Percentiles rank a stretch among this genome's conserved stretches.
phyloP scores from a whole-genome alignment of 2,113 vertebrate species.

The Rynchops niger region DNA sequence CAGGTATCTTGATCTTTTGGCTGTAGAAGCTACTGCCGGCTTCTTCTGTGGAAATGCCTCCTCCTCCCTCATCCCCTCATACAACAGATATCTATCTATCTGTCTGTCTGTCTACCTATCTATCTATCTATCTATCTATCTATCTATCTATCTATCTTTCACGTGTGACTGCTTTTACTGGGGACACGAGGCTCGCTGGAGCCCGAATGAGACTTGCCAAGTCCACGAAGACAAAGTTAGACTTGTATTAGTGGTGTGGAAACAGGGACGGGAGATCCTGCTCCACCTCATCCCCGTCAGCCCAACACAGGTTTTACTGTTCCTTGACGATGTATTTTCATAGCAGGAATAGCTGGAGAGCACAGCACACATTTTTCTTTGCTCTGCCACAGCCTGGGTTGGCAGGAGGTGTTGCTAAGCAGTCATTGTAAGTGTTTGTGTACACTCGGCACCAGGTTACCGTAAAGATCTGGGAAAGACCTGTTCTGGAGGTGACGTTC shows the following conservation, averaged over 20 bases:
- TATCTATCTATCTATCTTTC: not conserved
- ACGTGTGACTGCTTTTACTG: not conserved
- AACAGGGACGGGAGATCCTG: not conserved
- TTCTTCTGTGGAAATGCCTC: not conserved
- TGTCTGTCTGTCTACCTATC: no score
- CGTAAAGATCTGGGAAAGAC: not conserved
- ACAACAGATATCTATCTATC: no score
- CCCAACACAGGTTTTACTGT: not conserved
- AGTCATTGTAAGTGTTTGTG: constrained; percentile 52
- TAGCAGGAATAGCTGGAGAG: not conserved
- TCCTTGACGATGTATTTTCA: not conserved
- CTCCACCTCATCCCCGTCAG: not conserved
- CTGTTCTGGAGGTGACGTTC: not conserved
- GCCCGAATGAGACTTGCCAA: not conserved
- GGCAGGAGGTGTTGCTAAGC: constrained; percentile 62
- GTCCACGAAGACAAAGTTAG: not conserved
- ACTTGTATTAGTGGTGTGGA: not conserved
- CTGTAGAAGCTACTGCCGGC: not conserved
- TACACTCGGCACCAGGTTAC: constrained; percentile 1
- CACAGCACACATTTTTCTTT: not conserved
- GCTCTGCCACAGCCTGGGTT: not conserved
- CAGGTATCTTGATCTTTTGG: not conserved
- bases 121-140: no score
- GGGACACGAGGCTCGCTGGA: not conserved
- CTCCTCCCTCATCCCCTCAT: not conserved